Evolutionary conservation across 2,113 vertebrate genomes (phyloP).

Genomic region (Bubo scandiacus): DNA sequence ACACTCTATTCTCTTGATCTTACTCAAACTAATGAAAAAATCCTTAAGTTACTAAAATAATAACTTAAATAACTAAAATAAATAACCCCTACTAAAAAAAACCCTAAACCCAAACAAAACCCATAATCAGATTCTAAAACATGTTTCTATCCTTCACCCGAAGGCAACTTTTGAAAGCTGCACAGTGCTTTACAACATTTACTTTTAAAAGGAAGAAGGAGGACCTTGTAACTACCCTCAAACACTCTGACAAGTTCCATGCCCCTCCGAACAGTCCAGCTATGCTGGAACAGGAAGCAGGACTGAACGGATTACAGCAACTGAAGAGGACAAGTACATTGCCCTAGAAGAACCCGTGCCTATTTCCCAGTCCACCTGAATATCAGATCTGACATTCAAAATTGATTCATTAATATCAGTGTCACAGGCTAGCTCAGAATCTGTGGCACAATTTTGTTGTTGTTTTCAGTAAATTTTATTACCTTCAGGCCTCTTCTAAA

Average conservation of each 20-base stretch:
- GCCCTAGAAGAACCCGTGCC: not conserved
- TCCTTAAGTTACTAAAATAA: not conserved
- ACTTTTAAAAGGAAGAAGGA: not conserved
- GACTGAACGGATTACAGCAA: not conserved
- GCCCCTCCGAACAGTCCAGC: not conserved
- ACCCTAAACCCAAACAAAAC: not conserved
- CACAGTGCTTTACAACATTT: not conserved
- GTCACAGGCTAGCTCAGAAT: not conserved
- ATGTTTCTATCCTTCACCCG: not conserved
- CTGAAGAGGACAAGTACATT: not conserved
- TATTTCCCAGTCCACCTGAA: not conserved
- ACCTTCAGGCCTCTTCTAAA: constrained; percentile 93
- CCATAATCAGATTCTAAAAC: not conserved
- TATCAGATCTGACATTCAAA: not conserved
- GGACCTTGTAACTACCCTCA: not conserved
- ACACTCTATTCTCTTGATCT: not conserved
- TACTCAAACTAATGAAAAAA: not conserved
- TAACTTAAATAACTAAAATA: not conserved
- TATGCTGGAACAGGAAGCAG: not conserved
- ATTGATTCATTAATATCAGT: not conserved
- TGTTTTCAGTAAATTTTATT: not conserved
- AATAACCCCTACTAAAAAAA: not conserved
- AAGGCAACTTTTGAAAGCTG: not conserved
- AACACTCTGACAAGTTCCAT: not conserved
- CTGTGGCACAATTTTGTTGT: not conserved